Base-by-base conservation (phyloP, 1,140 invertebrate genomes). In the Trissolcus basalis region DNA sequence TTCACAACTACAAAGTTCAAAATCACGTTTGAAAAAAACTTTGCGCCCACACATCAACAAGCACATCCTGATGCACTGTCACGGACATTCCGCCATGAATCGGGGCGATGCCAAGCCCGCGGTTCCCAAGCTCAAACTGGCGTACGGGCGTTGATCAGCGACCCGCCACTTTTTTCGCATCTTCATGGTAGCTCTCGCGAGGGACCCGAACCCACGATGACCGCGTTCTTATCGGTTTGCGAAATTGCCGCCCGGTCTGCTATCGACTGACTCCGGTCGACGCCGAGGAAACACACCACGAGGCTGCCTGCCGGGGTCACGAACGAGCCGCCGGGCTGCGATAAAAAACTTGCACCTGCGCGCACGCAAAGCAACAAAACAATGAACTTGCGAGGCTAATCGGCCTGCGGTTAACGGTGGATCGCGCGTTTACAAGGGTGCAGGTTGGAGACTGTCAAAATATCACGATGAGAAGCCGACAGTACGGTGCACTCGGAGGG, bases 381-480 rank as follows among this genome's bases (percentile, higher is more conserved):
- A 5, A 39, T 8, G 9, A 39, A 39, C 36, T n/a, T 27, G 19
- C 19, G 19, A 27, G 6, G 36, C n/a, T 13, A 14, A 39, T 11
- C 8, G 13, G 27, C 19, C 13, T 33, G 55, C 54, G 36, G 48
- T 8, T 44, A 45, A 15, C 63, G 15, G 4, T 48, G 47, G 58
- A 43, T 75, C 56, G 15, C 58, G 55, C 55, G 71, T 70, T 78
- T 56, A 67, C 56, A 45, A 77, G 56, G 80, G 82, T 83, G 77
- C 74, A 81, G 80, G 82, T 76, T 79, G 82, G 79, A 79, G 80
- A 83, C 81, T 83, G 82, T 83, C 82, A 83, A 83, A 83, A 82
- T 83, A 82, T 71, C 64, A 47, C 63, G 16, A 43, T 49, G 53
- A 49, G 35, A 53, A 50, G 51, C 56, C 50, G 47, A 53, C 67